Percentiles rank a stretch among this genome's conserved stretches.
These are phyloP conservation scores for Stenopsyche tienmushanensis DNA, from an alignment of 1,140 invertebrate genomes.

Conservation along the genomic window DNA sequence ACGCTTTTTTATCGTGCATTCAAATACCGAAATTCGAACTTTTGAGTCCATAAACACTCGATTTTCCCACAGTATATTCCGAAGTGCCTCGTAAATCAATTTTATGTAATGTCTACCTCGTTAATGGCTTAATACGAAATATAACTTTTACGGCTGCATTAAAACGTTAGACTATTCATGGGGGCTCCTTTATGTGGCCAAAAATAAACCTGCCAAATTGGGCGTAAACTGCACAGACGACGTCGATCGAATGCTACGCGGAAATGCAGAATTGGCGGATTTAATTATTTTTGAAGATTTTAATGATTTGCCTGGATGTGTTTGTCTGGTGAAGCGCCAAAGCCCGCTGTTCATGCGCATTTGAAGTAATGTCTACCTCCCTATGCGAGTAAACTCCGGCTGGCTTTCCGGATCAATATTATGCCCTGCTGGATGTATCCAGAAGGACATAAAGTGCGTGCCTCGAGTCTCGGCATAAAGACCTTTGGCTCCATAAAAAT, in stretches of 20 bases:
- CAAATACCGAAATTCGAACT: neutral
- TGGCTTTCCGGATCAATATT: slow-evolving; percentile 41
- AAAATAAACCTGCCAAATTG: slow-evolving; percentile 2
- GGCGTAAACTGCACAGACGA: neutral
- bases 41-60: neutral
- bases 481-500: slow-evolving; percentile 2
- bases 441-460: slow-evolving; percentile 34
- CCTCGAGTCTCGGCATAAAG: slow-evolving; percentile 11
- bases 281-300: neutral
- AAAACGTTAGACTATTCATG: slow-evolving; percentile 22
- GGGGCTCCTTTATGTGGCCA: slow-evolving; percentile 1
- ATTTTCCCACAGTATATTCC: neutral
- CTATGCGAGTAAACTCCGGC: slow-evolving; percentile 8
- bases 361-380: slow-evolving; percentile 24
- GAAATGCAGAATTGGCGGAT: too few relatives aligned
- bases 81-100: slow-evolving; percentile 28
- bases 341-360: slow-evolving; percentile 37
- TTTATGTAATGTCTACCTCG: slow-evolving; percentile 35
- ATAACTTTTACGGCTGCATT: slow-evolving; percentile 32
- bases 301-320: neutral
- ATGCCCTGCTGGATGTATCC: slow-evolving; percentile 23
- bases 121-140: slow-evolving; percentile 37
- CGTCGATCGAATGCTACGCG: too few relatives aligned
- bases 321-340: slow-evolving; percentile 21
- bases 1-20: too few relatives aligned